Evolutionary conservation across 2,797 vertebrate genomes (phyloP), one percentile per base, ranked within the genome.

Genomic region (Anguilla megastoma): DNA sequence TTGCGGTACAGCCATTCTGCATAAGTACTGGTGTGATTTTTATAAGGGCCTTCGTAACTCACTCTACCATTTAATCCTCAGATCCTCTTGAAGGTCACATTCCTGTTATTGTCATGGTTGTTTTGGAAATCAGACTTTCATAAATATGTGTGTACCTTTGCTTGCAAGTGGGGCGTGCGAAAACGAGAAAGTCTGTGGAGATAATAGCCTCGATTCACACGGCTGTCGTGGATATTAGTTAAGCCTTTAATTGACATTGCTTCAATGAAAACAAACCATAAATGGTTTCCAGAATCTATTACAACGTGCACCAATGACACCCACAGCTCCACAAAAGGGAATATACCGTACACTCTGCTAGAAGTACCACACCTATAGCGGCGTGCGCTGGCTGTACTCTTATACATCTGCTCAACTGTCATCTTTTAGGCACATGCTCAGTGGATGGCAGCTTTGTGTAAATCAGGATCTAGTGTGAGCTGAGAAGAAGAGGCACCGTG

Each of bases 71-170:
- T 33, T 63, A 30, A 24, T 41, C 58, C 16, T 63, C 82, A 24
- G 24, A 27, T 52, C 30, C 82, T 2, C 2, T 60, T 60, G n/a
- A 85, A 85, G 84, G 84, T 66, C 84, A 12, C n/a, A 33, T 85
- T 58, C 33, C 12, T 36, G 12, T 30, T 33, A 33, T 54, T 84
- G 9, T 30, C 12, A 50, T 33, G 27, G 83, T 52, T 83, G 80
- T 83, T 85, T 30, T 54, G 2, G 52, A 85, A 58, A 85, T 33
- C 50, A 83, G 80, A 83, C 50, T 50, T 83, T 85, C 33, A 56
- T 27, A 85, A 27, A 41, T 16, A 84, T 56, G 83, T 33, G 48
- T 30, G n/a, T 6, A 10, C 27, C 12, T 56, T 45, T 58, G 27
- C 56, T 58, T 58, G 27, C 52, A n/a, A 45, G 30, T 18, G 3